Conservation (phyloP, 2,797 vertebrate genomes). For the Sylvia borin region DNA sequence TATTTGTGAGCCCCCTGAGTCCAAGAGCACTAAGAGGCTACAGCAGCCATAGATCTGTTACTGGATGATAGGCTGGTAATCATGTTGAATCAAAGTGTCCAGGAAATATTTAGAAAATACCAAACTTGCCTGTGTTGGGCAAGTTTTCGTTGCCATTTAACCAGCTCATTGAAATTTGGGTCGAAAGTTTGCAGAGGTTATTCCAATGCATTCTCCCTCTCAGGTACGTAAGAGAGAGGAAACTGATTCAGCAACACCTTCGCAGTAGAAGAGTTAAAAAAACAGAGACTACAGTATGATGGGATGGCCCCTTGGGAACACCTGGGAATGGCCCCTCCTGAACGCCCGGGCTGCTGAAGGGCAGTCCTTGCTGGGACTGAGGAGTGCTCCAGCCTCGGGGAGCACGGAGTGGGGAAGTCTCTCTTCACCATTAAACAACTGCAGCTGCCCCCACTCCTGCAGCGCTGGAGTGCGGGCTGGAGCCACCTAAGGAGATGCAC, state of each 20-base stretch:
- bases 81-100: neutral
- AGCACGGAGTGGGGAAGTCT: fast-evolving
- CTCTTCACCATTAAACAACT: fast-evolving
- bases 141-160: neutral
- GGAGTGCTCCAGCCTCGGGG: fast-evolving
- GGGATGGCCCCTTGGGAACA: neutral
- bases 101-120: neutral
- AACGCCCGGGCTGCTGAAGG: neutral
- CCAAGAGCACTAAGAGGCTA: neutral
- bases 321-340: fast-evolving
- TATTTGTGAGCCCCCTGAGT: neutral
- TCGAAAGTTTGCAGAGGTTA: neutral
- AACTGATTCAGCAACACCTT: slow-evolving; percentile 76
- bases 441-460: fast-evolving
- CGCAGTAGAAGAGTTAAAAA: slow-evolving; percentile 66
- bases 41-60: neutral
- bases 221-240: slow-evolving; percentile 83
- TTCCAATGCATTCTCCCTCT: neutral
- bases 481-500: neutral
- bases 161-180: fast-evolving
- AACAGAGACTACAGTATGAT: slow-evolving; percentile 85
- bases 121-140: neutral
- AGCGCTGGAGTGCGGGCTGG: neutral
- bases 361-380: neutral
- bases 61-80: too few species aligned